Conservation (phyloP, 2,113 vertebrate genomes). For the Argyrosomus japonicus region DNA sequence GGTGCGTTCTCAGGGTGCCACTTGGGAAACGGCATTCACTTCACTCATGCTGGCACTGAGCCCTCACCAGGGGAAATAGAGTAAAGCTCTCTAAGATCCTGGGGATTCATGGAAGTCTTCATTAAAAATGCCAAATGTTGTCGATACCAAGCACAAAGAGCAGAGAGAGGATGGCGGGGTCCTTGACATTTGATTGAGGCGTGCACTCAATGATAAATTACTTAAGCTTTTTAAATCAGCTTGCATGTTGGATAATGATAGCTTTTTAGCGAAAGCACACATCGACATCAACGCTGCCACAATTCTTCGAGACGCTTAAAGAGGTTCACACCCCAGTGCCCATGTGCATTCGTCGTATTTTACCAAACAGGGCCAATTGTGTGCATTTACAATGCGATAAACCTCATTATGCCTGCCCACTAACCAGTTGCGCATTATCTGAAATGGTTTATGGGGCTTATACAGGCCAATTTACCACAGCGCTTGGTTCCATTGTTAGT, state of each 20-base stretch:
- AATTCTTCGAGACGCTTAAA: slow-evolving; percentile 54
- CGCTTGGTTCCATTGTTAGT: slow-evolving; percentile 78
- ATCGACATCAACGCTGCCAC: slow-evolving; percentile 20
- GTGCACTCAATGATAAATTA: slow-evolving; percentile 52
- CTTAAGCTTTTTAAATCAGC: slow-evolving; percentile 63
- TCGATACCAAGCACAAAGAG: slow-evolving; percentile 57
- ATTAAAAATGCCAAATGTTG: slow-evolving; percentile 73
- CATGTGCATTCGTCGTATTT: slow-evolving; percentile 68
- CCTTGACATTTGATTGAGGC: slow-evolving; percentile 70
- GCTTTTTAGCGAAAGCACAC: slow-evolving; percentile 51
- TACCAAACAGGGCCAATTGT: slow-evolving; percentile 75
- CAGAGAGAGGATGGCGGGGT: slow-evolving; percentile 37
- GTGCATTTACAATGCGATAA: slow-evolving; percentile 80
- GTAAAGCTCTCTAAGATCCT: slow-evolving; percentile 64
- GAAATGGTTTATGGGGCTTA: slow-evolving; percentile 82
- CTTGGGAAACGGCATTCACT: slow-evolving; percentile 70
- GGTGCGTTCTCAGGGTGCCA: slow-evolving; percentile 66
- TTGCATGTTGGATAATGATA: slow-evolving; percentile 53
- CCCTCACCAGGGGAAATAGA: slow-evolving; percentile 65
- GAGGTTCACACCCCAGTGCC: slow-evolving; percentile 64
- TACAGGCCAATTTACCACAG: slow-evolving; percentile 79
- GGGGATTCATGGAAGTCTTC: slow-evolving; percentile 68
- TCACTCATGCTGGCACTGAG: slow-evolving; percentile 60
- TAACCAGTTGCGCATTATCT: slow-evolving; percentile 80
- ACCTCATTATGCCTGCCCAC: slow-evolving; percentile 81